A percentile compares a stretch with the other conserved stretches of the same genome.
phyloP scores from a whole-genome alignment of 2,113 vertebrate genomes.

The Catharus minimus region DNA sequence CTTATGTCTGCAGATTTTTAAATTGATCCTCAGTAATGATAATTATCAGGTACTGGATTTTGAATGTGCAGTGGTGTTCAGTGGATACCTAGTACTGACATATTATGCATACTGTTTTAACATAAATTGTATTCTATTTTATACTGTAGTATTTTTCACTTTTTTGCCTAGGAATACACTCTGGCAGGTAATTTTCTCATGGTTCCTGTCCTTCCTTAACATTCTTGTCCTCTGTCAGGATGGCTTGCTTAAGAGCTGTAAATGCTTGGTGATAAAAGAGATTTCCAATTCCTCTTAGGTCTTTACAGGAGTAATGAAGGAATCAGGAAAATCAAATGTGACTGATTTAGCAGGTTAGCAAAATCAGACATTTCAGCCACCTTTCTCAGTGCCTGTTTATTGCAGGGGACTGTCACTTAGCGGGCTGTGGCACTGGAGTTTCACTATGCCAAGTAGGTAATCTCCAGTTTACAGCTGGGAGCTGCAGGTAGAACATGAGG shows the following conservation, averaged over 20 bases:
- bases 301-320: not conserved
- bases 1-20: not conserved
- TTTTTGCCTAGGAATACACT: not conserved
- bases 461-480: not conserved
- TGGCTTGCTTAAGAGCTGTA: not conserved
- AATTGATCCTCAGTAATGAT: not conserved
- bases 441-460: no score
- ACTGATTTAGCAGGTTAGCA: not conserved
- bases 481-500: not conserved
- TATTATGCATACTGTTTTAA: not conserved
- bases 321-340: not conserved
- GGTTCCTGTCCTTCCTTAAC: not conserved
- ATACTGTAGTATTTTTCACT: not conserved
- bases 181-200: not conserved
- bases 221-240: not conserved
- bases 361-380: not conserved
- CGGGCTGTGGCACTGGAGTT: not conserved
- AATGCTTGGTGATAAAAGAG: not conserved
- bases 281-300: not conserved
- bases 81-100: not conserved
- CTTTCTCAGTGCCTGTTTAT: not conserved
- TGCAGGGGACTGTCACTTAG: not conserved
- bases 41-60: not conserved
- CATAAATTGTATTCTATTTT: not conserved
- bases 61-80: not conserved